A percentile compares a stretch with the other conserved stretches of the same genome.
Conservation (phyloP, 2,797 vertebrate species). For the Phylloscopus collybita region DNA sequence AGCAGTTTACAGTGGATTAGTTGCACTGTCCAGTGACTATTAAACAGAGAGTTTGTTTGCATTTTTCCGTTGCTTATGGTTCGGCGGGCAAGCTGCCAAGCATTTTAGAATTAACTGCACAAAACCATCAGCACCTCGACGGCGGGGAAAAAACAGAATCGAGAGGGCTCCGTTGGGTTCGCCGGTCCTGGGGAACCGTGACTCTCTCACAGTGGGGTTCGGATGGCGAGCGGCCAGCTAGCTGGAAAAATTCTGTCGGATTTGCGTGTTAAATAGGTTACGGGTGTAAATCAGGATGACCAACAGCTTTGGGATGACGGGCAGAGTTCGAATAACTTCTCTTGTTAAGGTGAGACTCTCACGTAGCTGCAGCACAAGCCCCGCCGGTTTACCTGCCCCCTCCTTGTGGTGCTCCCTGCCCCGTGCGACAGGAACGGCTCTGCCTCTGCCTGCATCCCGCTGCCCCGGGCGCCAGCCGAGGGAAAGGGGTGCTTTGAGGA, state of each 20-base stretch:
- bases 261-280: not conserved
- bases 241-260: accelerated
- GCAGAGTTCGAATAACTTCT: not conserved
- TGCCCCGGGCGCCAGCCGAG: not conserved
- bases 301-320: not conserved
- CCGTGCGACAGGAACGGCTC: not conserved
- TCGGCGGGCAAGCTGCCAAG: slow-evolving; percentile 35
- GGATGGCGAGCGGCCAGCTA: not conserved
- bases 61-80: not conserved
- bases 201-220: accelerated
- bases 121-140: not conserved
- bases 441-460: not conserved
- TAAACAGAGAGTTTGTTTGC: slow-evolving; percentile 32
- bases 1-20: slow-evolving; percentile 34
- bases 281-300: not conserved
- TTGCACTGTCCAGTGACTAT: slow-evolving; percentile 3
- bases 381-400: not conserved
- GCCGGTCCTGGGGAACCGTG: not conserved
- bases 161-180: not conserved
- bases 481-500: not conserved
- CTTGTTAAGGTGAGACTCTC: not conserved
- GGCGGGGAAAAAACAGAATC: not conserved
- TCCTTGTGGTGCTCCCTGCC: not conserved
- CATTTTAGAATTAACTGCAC: slow-evolving; percentile 16
- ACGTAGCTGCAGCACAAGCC: not conserved